These are phyloP conservation scores for Melipona bicolor DNA, from an alignment of 2,888 invertebrate genomes.

Conservation along the genomic window DNA sequence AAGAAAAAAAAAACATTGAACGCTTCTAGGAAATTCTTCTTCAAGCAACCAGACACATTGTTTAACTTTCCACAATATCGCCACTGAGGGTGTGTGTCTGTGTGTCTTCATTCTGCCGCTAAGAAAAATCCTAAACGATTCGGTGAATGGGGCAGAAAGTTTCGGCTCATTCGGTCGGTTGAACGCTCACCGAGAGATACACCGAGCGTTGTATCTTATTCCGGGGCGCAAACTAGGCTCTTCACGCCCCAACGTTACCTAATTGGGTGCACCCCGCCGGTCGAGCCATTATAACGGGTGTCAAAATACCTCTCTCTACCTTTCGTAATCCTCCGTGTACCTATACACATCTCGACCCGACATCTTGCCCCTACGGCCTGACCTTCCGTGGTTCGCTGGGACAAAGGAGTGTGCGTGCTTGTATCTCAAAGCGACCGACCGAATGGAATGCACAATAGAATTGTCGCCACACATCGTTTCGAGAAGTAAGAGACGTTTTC, in stretches of 20 bases:
- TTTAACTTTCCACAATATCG: conserved; percentile 26
- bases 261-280: conserved; percentile 83
- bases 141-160: conserved; percentile 42
- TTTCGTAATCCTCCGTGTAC: conserved; percentile 63
- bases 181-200: conserved; percentile 62
- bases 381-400: conserved; percentile 54
- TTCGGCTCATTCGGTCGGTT: conserved; percentile 55
- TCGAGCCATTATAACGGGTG: conserved; percentile 82
- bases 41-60: conserved; percentile 7
- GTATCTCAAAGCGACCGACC: conserved; percentile 79
- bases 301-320: conserved; percentile 82
- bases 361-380: conserved; percentile 38
- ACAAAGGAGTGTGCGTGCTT: conserved; percentile 72
- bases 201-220: conserved; percentile 77
- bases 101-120: conserved; percentile 14
- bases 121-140: conserved; percentile 39
- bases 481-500: conserved; percentile 67
- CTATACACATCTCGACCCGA: conserved; percentile 49
- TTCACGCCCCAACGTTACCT: conserved; percentile 80
- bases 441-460: conserved; percentile 77
- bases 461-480: conserved; percentile 74
- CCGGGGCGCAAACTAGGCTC: conserved; percentile 59
- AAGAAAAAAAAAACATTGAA: background rate
- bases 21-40: background rate
- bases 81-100: background rate